These are phyloP conservation scores for Myrmophylax atrothorax DNA, from an alignment of 2,113 vertebrate species.

Conservation along the genomic window DNA sequence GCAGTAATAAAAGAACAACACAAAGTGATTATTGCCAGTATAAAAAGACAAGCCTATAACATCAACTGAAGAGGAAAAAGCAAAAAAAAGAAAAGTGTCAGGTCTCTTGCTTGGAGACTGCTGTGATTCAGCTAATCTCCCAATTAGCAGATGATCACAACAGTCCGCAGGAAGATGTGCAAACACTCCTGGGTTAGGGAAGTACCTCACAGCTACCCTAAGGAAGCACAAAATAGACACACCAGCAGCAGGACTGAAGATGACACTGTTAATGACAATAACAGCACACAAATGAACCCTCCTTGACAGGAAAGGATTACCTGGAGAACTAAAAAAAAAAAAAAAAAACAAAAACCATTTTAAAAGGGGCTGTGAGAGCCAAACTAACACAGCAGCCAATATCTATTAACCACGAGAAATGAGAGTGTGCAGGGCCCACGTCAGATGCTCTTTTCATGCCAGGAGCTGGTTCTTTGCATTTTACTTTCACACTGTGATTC, in stretches of 20 bases:
- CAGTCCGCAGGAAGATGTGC: background rate
- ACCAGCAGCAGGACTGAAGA: background rate
- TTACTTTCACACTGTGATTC: background rate
- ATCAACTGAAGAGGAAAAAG: background rate
- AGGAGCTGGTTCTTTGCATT: background rate
- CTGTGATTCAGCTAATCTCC: constrained; percentile 52
- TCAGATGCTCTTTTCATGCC: background rate
- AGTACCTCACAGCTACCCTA: background rate
- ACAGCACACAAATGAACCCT: constrained; percentile 25
- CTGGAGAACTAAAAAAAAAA: constrained; percentile 9
- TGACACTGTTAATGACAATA: constrained; percentile 29
- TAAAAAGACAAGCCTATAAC: constrained; percentile 33
- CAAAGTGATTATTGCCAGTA: constrained; percentile 46
- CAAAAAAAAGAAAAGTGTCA: background rate
- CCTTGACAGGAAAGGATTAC: background rate
- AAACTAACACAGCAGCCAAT: fast-evolving
- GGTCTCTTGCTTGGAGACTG: constrained; percentile 24
- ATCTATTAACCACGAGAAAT: background rate
- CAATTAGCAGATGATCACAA: constrained; percentile 47
- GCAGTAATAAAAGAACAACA: constrained; percentile 51
- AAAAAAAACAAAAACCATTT: too few relatives aligned
- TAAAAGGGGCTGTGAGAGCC: background rate
- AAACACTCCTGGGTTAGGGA: background rate
- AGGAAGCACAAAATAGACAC: constrained; percentile 6
- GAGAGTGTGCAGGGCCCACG: background rate